Base-by-base conservation (phyloP, 1,140 invertebrate species). In the Anastrepha obliqua region DNA sequence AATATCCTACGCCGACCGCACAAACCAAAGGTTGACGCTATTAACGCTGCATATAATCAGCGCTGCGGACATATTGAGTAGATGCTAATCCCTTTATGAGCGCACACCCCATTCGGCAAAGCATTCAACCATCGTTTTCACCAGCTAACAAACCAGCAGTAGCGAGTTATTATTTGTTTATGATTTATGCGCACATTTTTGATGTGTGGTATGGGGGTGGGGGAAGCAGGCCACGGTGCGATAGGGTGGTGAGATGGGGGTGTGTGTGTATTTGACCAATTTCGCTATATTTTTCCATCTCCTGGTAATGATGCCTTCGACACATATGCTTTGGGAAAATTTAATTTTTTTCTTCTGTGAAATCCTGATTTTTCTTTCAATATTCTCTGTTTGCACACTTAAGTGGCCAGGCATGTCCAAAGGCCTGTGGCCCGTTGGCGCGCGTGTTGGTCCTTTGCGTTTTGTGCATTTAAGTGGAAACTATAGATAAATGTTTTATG, bases 401-500 rank as follows among this genome's bases (percentile, higher is more conserved):
- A 81, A 81, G 74, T 81, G 74, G 74, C 47, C 74, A 58, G 47
- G 67, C 67, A 74, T n/a, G 42, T 44, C 67, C 39, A 74, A 44
- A 47, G 17, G 39, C 39, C 44, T 74, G 2, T 74, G 17, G 67
- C 67, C 44, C 67, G 44, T 74, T 74, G 42, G 42, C 39, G 29
- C 74, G 74, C 74, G 74, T 81, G 74, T 81, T 51, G 15, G 74
- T 81, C 47, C 74, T 81, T 81, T 81, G 44, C 74, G 44, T 29
- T 86, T 87, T 91, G 91, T 92, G 91, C 91, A 91, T 89, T 89
- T 91, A 89, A 91, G 91, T 90, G 91, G 91, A 91, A 91, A 91
- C 91, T 91, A 91, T 91, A 91, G 91, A 91, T 91, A 91, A 92
- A 81, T 92, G 90, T 91, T 91, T 91, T 91, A 90, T 91, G 51